Evolutionary conservation across 92 coral and sea anemone genomes (phyloP).

Genomic region (Parazoanthus atlanticus): DNA sequence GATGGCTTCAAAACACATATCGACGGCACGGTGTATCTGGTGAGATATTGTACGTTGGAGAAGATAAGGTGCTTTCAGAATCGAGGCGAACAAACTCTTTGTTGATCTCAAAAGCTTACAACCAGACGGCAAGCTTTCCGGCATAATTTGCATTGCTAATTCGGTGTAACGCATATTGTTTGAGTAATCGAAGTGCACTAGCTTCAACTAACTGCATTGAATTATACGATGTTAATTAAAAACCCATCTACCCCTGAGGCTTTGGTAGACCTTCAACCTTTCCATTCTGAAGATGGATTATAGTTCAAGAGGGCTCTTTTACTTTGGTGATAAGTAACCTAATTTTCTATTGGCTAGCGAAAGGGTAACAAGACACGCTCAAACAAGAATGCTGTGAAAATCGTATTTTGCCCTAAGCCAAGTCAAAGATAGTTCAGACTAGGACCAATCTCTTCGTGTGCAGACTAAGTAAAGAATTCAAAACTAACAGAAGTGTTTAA

Average conservation of each 20-base stretch:
- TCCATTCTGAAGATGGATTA: too few relatives aligned
- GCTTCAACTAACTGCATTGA: background rate
- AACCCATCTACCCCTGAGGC: too few relatives aligned
- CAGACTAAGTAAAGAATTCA: background rate
- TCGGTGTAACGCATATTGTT: background rate
- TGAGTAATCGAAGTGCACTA: background rate
- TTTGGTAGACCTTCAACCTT: too few relatives aligned
- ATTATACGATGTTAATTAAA: background rate
- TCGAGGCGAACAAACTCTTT: background rate
- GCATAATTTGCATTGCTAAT: background rate
- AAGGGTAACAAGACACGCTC: background rate
- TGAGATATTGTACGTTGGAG: background rate
- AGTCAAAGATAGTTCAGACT: background rate
- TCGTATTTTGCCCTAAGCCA: background rate
- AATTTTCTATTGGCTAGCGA: background rate
- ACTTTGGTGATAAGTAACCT: background rate
- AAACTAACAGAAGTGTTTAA: background rate
- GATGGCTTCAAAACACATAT: conserved; percentile 41
- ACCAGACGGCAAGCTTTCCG: background rate
- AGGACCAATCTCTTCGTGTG: background rate
- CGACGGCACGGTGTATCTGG: background rate
- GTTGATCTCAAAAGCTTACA: background rate
- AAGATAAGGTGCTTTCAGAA: background rate
- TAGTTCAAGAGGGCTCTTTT: background rate
- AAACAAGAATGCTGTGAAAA: background rate